phyloP scores from a whole-genome alignment of 2,797 vertebrate genomes.

The Malurus leucopterus region DNA sequence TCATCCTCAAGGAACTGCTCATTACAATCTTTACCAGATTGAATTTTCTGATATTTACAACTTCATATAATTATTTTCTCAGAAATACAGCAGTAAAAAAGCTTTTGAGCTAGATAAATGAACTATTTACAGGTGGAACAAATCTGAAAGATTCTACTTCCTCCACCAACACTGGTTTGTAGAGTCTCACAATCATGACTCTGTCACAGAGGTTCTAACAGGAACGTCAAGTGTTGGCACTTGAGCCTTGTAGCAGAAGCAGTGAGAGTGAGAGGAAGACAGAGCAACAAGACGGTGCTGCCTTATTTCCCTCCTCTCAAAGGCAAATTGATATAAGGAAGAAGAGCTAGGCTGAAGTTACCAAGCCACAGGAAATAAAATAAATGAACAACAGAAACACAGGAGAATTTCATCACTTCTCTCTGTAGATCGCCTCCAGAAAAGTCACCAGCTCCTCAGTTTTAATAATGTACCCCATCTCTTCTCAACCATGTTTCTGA shows the following conservation, averaged over 20 bases:
- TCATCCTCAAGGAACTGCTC: background rate
- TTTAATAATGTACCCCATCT: background rate
- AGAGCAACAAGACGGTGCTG: background rate
- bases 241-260: background rate
- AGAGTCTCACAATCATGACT: background rate
- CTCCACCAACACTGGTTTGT: background rate
- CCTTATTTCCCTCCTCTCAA: background rate
- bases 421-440: rapidly evolving
- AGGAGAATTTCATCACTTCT: background rate
- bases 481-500: background rate
- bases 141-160: background rate
- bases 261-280: background rate
- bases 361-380: background rate
- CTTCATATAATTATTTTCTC: background rate
- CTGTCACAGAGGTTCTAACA: background rate
- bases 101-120: background rate
- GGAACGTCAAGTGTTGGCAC: rapidly evolving
- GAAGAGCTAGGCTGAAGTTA: background rate
- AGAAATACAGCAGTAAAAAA: background rate
- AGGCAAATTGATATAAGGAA: background rate
- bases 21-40: background rate
- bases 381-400: background rate
- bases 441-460: background rate
- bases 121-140: background rate
- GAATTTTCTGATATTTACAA: background rate